Conservation (phyloP, 2,797 vertebrate genomes). For the Molossus alvarezi region DNA sequence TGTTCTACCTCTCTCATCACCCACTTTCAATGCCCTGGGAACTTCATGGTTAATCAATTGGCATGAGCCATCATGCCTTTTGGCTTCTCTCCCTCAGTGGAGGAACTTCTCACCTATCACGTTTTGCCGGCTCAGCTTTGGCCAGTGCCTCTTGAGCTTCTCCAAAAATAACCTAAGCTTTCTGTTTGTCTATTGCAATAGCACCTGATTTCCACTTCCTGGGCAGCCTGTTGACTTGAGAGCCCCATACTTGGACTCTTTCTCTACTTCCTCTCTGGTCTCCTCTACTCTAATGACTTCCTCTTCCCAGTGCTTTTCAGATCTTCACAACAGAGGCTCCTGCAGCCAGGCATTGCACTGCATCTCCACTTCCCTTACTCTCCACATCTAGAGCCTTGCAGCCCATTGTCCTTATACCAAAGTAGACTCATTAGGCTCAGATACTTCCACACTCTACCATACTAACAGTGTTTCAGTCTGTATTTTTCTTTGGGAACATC, state of each 20-base stretch:
- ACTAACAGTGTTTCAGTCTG: not conserved
- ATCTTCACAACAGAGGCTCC: not conserved
- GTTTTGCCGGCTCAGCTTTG: constrained; percentile 4
- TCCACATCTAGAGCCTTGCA: not conserved
- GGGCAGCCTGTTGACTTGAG: not conserved
- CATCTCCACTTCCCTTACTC: not conserved
- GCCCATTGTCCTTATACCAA: not conserved
- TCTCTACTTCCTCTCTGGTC: not conserved
- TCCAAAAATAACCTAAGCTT: not conserved
- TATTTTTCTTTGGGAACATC: not conserved
- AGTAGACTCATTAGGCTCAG: no score
- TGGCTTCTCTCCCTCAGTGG: not conserved
- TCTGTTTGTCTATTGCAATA: not conserved
- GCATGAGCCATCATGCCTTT: not conserved
- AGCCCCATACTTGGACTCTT: not conserved
- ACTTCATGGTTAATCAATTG: not conserved
- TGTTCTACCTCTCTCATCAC: not conserved
- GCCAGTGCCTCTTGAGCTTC: not conserved
- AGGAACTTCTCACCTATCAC: not conserved
- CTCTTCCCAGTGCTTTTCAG: not conserved
- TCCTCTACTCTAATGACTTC: not conserved
- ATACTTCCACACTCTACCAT: not conserved
- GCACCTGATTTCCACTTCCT: not conserved
- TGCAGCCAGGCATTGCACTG: rapidly evolving
- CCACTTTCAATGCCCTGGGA: rapidly evolving